phyloP scores from a whole-genome alignment of 2,888 invertebrate genomes.

The Catotricha subobsoleta region DNA sequence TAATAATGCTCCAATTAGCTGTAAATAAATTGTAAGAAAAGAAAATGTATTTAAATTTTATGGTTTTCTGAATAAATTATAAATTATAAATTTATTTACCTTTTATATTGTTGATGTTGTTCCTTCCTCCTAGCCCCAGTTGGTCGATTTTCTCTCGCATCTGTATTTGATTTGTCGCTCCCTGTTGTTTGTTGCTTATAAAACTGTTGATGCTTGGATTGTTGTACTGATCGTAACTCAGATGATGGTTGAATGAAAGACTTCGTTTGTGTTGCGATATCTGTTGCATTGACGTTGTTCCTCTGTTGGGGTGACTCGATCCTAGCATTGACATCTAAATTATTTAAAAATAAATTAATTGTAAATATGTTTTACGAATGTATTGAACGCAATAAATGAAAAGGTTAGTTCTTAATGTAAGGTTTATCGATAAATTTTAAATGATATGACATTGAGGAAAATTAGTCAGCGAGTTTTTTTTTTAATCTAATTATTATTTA shows the following conservation, averaged over 20 bases:
- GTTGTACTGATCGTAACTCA: slow-evolving; percentile 45
- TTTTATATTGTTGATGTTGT: slow-evolving; percentile 34
- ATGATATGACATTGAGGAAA: no score
- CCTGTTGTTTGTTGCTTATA: slow-evolving; percentile 23
- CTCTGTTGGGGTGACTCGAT: slow-evolving; percentile 30
- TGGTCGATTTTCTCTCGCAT: neutral
- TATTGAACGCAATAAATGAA: no score
- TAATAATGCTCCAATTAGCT: slow-evolving; percentile 64
- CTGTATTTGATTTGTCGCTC: no score
- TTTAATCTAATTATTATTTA: neutral
- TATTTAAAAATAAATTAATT: no score
- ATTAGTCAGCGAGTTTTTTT: slow-evolving; percentile 8
- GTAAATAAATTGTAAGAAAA: no score
- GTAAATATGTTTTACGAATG: no score
- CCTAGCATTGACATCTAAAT: no score
- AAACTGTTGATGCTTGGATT: slow-evolving; percentile 32
- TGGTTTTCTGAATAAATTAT: neutral
- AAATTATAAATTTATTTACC: slow-evolving; percentile 22
- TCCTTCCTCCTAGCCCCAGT: slow-evolving; percentile 34
- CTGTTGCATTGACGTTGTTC: slow-evolving; percentile 29
- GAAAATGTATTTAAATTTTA: neutral
- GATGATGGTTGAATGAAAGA: slow-evolving; percentile 51
- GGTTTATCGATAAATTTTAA: no score
- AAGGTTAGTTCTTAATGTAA: no score
- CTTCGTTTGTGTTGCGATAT: slow-evolving; percentile 47